Percentiles rank a stretch among this genome's conserved stretches.
Conservation (phyloP, 2,888 invertebrate genomes). For the Stratiomys singularior region DNA sequence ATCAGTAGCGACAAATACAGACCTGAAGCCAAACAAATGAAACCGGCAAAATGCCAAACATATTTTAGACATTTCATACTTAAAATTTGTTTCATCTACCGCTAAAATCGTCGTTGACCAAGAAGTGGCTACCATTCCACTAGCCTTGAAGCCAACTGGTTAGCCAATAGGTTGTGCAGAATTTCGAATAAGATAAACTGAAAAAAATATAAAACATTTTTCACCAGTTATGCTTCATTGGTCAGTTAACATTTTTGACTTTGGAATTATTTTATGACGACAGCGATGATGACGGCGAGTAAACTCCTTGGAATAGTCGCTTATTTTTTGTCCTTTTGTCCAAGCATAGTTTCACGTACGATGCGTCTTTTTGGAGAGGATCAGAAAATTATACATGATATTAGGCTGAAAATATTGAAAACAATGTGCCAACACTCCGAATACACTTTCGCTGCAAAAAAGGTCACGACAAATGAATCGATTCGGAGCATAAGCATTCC, state of each 20-base stretch:
- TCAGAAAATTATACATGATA: too few species aligned
- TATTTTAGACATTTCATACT: constrained; percentile 23
- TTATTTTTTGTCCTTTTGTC: neutral
- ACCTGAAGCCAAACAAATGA: too few species aligned
- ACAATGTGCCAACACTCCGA: too few species aligned
- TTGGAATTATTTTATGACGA: constrained; percentile 44
- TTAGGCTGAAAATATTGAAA: too few species aligned
- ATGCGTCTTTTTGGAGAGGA: too few species aligned
- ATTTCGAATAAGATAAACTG: neutral
- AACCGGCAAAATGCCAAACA: constrained; percentile 36
- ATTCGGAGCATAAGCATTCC: too few species aligned
- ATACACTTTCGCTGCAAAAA: too few species aligned
- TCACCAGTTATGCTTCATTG: constrained; percentile 22
- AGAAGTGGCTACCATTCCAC: neutral
- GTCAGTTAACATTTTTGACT: constrained; percentile 45
- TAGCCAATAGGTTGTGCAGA: too few species aligned
- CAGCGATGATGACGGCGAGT: constrained; percentile 2
- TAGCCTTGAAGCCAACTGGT: too few species aligned
- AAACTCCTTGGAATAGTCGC: neutral
- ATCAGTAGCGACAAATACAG: too few species aligned
- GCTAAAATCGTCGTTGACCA: neutral
- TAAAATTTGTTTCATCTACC: constrained; percentile 37
- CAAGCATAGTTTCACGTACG: neutral
- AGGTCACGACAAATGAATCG: too few species aligned
- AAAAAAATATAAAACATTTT: neutral